Conservation (phyloP, 2,113 vertebrate genomes). For the Plecturocebus donacophilus region DNA sequence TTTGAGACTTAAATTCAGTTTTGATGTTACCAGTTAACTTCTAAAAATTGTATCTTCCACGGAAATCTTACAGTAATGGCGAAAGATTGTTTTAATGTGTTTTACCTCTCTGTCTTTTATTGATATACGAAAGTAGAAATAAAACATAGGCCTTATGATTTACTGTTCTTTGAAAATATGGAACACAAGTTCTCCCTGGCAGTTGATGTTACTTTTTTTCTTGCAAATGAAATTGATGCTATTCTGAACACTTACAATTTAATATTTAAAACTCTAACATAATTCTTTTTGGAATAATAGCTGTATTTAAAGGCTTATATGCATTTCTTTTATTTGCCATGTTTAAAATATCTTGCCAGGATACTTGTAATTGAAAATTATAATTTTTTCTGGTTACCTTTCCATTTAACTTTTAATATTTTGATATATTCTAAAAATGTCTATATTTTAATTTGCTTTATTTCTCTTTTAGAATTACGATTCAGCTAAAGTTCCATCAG, state of each 20-base stretch:
- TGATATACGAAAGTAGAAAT: constrained; percentile 57
- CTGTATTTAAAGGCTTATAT: constrained; percentile 33
- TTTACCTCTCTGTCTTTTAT: constrained; percentile 70
- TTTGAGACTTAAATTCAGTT: constrained; percentile 84
- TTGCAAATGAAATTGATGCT: constrained; percentile 70
- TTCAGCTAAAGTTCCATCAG: constrained; percentile 62
- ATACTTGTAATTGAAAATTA: constrained; percentile 58
- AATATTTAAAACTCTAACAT: constrained; percentile 4
- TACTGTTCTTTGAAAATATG: constrained; percentile 64
- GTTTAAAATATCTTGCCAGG: constrained; percentile 19
- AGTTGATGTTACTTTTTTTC: constrained; percentile 52
- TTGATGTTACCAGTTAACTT: constrained; percentile 81
- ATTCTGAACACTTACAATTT: constrained; percentile 42
- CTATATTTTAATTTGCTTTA: constrained; percentile 59
- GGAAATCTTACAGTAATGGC: constrained; percentile 97
- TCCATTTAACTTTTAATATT: constrained; percentile 52
- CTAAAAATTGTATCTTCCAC: constrained; percentile 82
- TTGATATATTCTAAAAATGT: constrained; percentile 1
- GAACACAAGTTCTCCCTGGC: constrained; percentile 48
- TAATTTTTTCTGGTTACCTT: constrained; percentile 61
- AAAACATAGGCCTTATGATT: constrained; percentile 35
- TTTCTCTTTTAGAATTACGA: constrained; percentile 84
- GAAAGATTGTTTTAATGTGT: constrained; percentile 89
- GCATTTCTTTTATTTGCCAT: constrained; percentile 52
- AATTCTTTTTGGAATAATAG: constrained; percentile 31